These are phyloP conservation scores for Hyposoter didymator DNA, from an alignment of 2,888 invertebrate genomes.

Conservation along the genomic window DNA sequence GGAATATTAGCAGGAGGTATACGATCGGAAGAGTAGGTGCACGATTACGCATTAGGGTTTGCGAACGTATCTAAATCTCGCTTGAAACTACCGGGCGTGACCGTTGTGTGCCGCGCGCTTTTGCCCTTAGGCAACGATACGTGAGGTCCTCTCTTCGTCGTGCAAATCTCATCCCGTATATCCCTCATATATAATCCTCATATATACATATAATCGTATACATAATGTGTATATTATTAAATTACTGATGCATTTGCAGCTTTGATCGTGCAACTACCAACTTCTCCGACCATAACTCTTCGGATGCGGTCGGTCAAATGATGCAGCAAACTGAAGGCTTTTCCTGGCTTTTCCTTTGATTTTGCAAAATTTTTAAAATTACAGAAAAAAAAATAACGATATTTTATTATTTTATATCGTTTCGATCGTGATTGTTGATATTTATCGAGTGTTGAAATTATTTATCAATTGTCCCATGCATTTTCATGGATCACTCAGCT, in stretches of 20 bases:
- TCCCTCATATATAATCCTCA: neutral
- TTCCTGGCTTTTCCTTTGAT: neutral
- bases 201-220: slow-evolving; percentile 3
- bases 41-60: slow-evolving; percentile 50
- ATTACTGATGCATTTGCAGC: slow-evolving; percentile 25
- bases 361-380: neutral
- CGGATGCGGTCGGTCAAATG: neutral
- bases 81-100: slow-evolving; percentile 80
- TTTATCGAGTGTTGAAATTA: neutral
- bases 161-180: slow-evolving; percentile 30
- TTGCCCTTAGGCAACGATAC: slow-evolving; percentile 78
- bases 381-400: neutral
- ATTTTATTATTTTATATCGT: neutral
- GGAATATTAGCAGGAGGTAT: slow-evolving; percentile 40
- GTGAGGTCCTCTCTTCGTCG: slow-evolving; percentile 76
- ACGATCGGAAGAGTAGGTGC: slow-evolving; percentile 50
- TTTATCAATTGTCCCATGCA: neutral
- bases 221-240: slow-evolving; percentile 39
- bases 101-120: slow-evolving; percentile 72
- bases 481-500: neutral
- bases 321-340: neutral
- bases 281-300: neutral
- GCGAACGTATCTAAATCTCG: slow-evolving; percentile 79
- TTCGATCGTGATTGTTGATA: neutral
- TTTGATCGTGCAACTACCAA: slow-evolving; percentile 12